Conservation (phyloP, 1,140 invertebrate genomes). For the Caenorhabditis tropicalis region DNA sequence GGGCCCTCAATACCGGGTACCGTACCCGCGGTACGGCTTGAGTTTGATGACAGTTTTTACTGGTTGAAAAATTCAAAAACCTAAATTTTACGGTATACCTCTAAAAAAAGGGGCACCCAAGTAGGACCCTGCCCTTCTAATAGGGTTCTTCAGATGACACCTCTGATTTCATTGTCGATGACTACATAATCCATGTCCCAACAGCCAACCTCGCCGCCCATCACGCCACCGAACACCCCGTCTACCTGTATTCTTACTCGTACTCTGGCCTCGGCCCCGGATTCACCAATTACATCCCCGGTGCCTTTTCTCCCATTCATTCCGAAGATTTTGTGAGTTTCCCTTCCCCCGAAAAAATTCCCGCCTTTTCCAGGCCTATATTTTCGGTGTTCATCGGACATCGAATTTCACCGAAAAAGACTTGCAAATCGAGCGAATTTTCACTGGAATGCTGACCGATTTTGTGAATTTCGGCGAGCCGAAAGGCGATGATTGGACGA, state of each 20-base stretch:
- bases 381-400: background rate
- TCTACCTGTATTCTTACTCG: background rate
- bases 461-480: background rate
- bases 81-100: no score
- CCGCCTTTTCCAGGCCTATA: background rate
- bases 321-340: background rate
- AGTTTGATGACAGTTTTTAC: no score
- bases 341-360: background rate
- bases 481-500: background rate
- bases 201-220: background rate
- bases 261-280: background rate
- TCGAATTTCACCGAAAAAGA: background rate
- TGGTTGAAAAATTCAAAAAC: no score
- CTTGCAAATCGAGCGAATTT: slow-evolving; percentile 1
- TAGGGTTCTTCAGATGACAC: background rate
- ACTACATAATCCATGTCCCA: background rate
- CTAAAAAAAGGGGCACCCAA: no score
- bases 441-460: background rate
- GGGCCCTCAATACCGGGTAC: background rate
- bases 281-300: background rate
- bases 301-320: background rate
- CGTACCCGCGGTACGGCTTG: no score
- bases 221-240: background rate
- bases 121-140: no score
- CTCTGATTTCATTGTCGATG: background rate